Conservation (phyloP, 92 coral and sea anemone genomes). For the Phenganax subtilis region DNA sequence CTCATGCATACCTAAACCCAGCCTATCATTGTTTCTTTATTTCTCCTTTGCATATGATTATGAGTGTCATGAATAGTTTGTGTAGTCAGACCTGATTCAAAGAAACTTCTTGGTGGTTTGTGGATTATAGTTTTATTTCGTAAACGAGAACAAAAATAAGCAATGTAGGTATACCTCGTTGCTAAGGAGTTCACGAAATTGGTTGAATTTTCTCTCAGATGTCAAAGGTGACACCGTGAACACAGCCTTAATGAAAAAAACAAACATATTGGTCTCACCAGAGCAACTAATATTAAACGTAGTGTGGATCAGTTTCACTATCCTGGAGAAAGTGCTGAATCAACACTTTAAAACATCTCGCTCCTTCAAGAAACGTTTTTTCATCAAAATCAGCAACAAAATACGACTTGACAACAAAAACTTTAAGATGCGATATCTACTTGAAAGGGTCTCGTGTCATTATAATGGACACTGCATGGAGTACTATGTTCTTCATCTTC, state of each 20-base stretch:
- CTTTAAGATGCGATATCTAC: conserved; percentile 67
- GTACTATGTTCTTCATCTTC: background rate
- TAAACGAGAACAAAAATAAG: too few relatives aligned
- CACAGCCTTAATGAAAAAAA: conserved; percentile 48
- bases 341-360: conserved; percentile 34
- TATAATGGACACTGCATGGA: conserved; percentile 15
- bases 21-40: too few relatives aligned
- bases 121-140: too few relatives aligned
- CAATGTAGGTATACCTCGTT: conserved; percentile 1
- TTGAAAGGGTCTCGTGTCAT: conserved; percentile 63
- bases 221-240: conserved; percentile 61
- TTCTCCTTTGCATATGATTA: too few relatives aligned
- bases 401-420: conserved; percentile 61
- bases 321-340: background rate
- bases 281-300: background rate
- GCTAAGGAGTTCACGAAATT: conserved; percentile 49
- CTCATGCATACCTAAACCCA: too few relatives aligned
- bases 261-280: background rate
- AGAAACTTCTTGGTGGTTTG: too few relatives aligned
- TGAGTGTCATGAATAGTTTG: too few relatives aligned
- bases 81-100: too few relatives aligned
- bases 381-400: conserved; percentile 83
- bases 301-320: background rate
- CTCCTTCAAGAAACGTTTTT: conserved; percentile 76
- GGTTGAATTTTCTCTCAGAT: conserved; percentile 50